A percentile compares a stretch with the other conserved stretches of the same genome.
Evolutionary conservation across 2,797 vertebrate genomes (phyloP).

Genomic region (Clamator glandarius): DNA sequence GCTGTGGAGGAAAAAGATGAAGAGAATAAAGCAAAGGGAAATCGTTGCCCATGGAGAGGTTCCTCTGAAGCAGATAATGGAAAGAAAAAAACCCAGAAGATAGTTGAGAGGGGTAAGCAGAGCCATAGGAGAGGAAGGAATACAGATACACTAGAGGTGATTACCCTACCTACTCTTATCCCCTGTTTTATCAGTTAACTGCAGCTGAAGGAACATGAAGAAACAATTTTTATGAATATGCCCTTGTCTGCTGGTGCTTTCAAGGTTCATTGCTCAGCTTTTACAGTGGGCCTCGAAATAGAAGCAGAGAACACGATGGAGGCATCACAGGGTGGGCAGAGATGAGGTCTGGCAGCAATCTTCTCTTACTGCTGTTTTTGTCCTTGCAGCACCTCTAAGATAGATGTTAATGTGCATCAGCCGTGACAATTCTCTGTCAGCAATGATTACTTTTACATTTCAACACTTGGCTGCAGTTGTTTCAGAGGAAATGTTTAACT

Average conservation of each 20-base stretch:
- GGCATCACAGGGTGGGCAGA: background rate
- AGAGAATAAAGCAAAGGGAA: background rate
- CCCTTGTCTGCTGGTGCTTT: background rate
- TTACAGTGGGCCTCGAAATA: background rate
- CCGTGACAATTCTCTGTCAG: background rate
- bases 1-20: background rate
- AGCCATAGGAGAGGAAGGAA: background rate
- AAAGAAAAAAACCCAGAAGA: background rate
- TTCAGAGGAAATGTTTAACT: background rate
- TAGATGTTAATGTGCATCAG: background rate
- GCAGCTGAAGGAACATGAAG: background rate
- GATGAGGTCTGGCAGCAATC: background rate
- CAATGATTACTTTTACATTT: background rate
- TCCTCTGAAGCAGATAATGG: background rate
- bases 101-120: background rate
- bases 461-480: background rate
- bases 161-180: background rate
- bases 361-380: background rate
- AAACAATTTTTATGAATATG: background rate
- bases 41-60: background rate
- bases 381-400: background rate
- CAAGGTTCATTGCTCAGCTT: background rate
- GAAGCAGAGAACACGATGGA: background rate
- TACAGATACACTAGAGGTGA: fast-evolving
- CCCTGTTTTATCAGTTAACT: background rate